Evolutionary conservation across 2,113 vertebrate genomes (phyloP).

Genomic region (Ophiodon elongatus): DNA sequence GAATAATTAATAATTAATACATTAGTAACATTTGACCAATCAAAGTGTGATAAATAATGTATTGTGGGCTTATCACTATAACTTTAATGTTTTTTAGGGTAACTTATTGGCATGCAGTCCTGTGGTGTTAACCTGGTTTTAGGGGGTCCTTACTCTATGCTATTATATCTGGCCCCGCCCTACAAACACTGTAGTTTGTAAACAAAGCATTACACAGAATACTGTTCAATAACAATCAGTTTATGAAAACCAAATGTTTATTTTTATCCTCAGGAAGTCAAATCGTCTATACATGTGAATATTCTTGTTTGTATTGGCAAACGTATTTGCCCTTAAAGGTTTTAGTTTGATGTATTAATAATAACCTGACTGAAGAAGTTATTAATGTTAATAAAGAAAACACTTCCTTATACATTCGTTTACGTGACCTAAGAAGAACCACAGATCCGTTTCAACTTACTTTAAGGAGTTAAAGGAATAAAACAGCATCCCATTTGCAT

Average conservation of each 20-base stretch:
- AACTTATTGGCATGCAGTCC: not conserved
- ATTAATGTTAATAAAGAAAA: conserved; percentile 14
- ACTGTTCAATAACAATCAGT: not conserved
- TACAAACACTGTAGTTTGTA: conserved; percentile 10
- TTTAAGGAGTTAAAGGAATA: conserved; percentile 14
- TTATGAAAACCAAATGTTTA: not conserved
- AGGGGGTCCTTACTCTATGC: not conserved
- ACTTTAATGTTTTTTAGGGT: not conserved
- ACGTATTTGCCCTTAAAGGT: not conserved
- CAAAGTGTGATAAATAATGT: not conserved
- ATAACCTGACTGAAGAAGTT: not conserved
- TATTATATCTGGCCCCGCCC: not conserved
- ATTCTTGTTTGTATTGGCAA: not conserved
- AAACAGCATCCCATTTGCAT: conserved; percentile 31
- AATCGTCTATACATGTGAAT: not conserved
- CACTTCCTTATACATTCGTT: conserved; percentile 14
- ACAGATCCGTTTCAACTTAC: conserved; percentile 32
- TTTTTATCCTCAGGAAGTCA: not conserved
- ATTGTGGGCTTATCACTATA: not conserved
- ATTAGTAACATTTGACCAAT: not conserved
- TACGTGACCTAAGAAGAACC: conserved; percentile 20
- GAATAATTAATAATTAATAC: not conserved
- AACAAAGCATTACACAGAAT: conserved; percentile 2
- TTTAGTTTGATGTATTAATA: conserved; percentile 14
- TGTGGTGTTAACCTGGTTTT: conserved; percentile 3